These are phyloP conservation scores for Aix galericulata DNA, from an alignment of 2,113 vertebrate species.

Conservation along the genomic window DNA sequence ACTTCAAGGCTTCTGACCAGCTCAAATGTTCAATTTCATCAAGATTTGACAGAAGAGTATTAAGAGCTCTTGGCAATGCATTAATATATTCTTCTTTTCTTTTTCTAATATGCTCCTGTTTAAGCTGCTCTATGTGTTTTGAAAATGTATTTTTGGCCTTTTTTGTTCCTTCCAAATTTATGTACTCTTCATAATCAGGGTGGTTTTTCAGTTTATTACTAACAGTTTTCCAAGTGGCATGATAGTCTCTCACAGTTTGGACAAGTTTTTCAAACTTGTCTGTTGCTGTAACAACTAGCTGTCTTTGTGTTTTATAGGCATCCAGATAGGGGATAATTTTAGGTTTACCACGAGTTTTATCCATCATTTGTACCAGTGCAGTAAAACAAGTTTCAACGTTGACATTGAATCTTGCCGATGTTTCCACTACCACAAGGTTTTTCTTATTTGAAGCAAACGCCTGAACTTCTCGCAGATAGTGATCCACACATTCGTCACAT, in stretches of 20 bases:
- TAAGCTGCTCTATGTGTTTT: constrained; percentile 95
- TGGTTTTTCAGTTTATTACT: constrained; percentile 93
- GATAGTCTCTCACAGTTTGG: constrained; percentile 94
- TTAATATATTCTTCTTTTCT: constrained; percentile 94
- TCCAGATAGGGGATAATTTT: constrained; percentile 97
- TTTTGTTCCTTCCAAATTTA: constrained; percentile 92
- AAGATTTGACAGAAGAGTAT: constrained; percentile 90
- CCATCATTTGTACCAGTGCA: constrained; percentile 94
- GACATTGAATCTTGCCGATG: constrained; percentile 89
- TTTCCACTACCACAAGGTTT: constrained; percentile 93
- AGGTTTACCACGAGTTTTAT: constrained; percentile 95
- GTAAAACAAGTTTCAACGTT: constrained; percentile 95
- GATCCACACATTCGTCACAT: constrained; percentile 96
- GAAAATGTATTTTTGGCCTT: constrained; percentile 94
- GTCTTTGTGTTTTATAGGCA: constrained; percentile 94
- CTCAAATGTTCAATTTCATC: constrained; percentile 92
- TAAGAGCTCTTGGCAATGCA: constrained; percentile 94
- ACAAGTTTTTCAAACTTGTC: constrained; percentile 95
- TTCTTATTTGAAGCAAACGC: constrained; percentile 96
- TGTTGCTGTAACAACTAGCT: constrained; percentile 89
- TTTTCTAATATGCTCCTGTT: constrained; percentile 95
- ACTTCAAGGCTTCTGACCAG: constrained; percentile 91
- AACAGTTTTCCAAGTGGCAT: constrained; percentile 94
- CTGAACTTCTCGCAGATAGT: constrained; percentile 96
- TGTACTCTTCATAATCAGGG: constrained; percentile 93